These are phyloP conservation scores for Micromys minutus DNA, from an alignment of 2,113 vertebrate genomes.

Conservation along the genomic window DNA sequence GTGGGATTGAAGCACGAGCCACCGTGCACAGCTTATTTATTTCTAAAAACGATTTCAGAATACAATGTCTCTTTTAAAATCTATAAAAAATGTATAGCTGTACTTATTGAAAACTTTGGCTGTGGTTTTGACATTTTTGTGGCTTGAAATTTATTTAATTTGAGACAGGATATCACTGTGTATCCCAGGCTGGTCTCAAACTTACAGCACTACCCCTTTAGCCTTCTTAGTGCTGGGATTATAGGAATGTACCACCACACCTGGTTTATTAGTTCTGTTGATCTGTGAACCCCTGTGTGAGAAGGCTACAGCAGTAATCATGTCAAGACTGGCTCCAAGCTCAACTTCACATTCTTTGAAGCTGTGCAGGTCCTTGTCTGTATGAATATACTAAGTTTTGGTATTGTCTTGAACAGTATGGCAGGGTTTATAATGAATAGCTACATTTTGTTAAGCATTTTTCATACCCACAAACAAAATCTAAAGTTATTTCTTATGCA, in stretches of 20 bases:
- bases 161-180: not conserved
- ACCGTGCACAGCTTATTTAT: not conserved
- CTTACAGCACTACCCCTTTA: not conserved
- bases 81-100: not conserved
- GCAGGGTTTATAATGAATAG: conserved; percentile 35
- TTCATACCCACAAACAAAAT: conserved; percentile 49
- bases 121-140: conserved; percentile 41
- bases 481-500: conserved; percentile 38
- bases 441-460: not conserved
- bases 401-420: conserved; percentile 10
- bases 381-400: not conserved
- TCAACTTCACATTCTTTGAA: conserved; percentile 34
- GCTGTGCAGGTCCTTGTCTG: not conserved
- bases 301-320: not conserved
- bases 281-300: not conserved
- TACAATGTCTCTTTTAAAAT: not conserved
- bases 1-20: not conserved
- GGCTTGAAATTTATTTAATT: not conserved
- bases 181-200: not conserved
- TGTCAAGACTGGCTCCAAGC: not conserved
- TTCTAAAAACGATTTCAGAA: not conserved
- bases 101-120: conserved; percentile 58
- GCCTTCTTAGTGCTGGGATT: not conserved
- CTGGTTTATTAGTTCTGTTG: not conserved
- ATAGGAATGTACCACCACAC: not conserved